Evolutionary conservation across 2,888 invertebrate genomes (phyloP), one percentile per base, ranked within the genome.

Genomic region (Agriotes lineatus): DNA sequence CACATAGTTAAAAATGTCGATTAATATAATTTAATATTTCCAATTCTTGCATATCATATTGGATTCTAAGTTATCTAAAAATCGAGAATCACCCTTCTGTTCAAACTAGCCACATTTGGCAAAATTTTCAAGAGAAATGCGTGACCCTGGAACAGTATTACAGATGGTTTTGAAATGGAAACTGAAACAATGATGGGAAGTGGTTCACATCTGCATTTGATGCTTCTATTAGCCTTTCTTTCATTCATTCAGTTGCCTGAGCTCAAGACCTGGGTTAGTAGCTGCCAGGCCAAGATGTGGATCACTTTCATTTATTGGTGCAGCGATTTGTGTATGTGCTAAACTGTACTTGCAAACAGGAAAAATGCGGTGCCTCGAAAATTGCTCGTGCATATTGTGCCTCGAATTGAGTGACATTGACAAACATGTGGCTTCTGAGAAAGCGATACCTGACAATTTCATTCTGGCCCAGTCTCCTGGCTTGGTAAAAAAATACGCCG

Each of bases 321-420:
- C 6, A 22, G 50, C 33, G 52, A 14, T 25, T 48, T 48, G 12
- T 12, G 20, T 48, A 22, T 52, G 52, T 52, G 52, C 16, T 14
- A 18, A 52, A 82, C 83, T 77, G 83, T 83, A 48, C 74, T 83
- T 57, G 84, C 83, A 12, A 33, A 25, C n/a, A 50, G 16, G 5
- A 3, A 52, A 75, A 67, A 91, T 91, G 91, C 89, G 88, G 86
- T 92, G 92, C 85, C 87, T 88, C 78, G 88, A 90, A 86, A 89
- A 91, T 78, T 93, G 93, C 84, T 87, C 87, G 77, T 93, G 93
- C 85, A 89, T 91, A 80, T 86, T 93, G 79, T 93, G 93, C 82
- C 88, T 91, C 74, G 92, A 93, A 82, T 84, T 93, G 77, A 89
- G 88, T 77, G 89, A 88, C 76, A 90, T 88, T 81, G 88, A 88